Conservation (phyloP, 1,140 invertebrate species). For the Babylonia areolata region DNA sequence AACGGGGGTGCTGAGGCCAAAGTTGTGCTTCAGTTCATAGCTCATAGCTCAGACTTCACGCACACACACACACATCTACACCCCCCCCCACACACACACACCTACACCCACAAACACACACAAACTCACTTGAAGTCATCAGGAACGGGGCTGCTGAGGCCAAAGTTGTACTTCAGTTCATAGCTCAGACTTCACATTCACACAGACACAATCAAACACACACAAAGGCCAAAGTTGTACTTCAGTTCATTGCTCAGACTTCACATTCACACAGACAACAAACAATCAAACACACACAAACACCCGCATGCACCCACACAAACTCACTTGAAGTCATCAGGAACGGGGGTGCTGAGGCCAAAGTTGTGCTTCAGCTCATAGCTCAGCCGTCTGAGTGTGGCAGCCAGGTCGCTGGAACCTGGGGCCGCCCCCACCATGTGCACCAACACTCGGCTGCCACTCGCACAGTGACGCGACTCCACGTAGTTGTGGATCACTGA, state of each 20-base stretch:
- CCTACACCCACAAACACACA: background rate
- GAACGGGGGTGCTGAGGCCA: slow-evolving; percentile 55
- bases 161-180: slow-evolving; percentile 64
- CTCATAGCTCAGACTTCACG: slow-evolving; percentile 47
- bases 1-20: slow-evolving; percentile 56
- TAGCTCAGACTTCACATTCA: slow-evolving; percentile 57
- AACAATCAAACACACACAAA: background rate
- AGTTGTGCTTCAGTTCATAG: slow-evolving; percentile 63
- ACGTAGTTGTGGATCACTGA: slow-evolving; percentile 57
- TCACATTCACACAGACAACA: background rate
- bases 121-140: slow-evolving; percentile 64
- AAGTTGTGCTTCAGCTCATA: slow-evolving; percentile 65
- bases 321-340: slow-evolving; percentile 72
- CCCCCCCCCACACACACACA: background rate
- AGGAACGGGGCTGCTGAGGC: slow-evolving; percentile 57
- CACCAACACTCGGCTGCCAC: slow-evolving; percentile 61
- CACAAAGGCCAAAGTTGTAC: slow-evolving; percentile 51
- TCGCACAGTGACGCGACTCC: slow-evolving; percentile 49
- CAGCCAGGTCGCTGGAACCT: slow-evolving; percentile 69
- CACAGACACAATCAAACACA: background rate
- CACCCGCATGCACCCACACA: slow-evolving; percentile 15
- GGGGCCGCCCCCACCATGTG: slow-evolving; percentile 72
- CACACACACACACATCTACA: background rate
- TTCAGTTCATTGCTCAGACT: slow-evolving; percentile 67
- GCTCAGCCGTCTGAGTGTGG: slow-evolving; percentile 66